Conservation (phyloP, 2,113 vertebrate genomes). For the Anoura caudifer region DNA sequence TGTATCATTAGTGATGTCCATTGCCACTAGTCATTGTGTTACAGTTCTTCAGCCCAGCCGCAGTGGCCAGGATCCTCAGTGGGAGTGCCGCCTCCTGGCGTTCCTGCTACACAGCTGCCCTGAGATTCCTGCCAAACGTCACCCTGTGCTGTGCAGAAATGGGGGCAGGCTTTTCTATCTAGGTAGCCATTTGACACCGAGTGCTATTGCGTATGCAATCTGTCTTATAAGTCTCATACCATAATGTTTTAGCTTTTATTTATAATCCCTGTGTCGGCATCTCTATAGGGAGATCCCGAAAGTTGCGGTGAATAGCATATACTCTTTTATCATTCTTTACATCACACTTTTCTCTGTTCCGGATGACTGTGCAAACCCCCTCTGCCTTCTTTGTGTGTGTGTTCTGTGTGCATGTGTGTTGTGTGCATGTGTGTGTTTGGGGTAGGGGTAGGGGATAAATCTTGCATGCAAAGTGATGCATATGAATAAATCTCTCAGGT, state of each 20-base stretch:
- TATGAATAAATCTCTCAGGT: background rate
- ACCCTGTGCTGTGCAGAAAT: background rate
- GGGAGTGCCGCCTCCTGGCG: background rate
- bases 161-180: background rate
- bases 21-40: background rate
- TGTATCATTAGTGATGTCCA: background rate
- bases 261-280: background rate
- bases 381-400: background rate
- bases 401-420: background rate
- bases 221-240: background rate
- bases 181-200: background rate
- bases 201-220: background rate
- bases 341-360: background rate
- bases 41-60: background rate
- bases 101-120: background rate
- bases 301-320: background rate
- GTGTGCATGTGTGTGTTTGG: background rate
- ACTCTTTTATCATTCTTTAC: background rate
- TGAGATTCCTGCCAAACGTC: background rate
- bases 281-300: background rate
- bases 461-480: background rate
- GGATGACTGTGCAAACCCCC: background rate
- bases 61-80: background rate
- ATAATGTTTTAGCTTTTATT: background rate
- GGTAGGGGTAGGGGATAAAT: background rate